A percentile compares a stretch with the other conserved stretches of the same genome.
Evolutionary conservation across 2,113 vertebrate species (phyloP).

Genomic region (Stegastes partitus): DNA sequence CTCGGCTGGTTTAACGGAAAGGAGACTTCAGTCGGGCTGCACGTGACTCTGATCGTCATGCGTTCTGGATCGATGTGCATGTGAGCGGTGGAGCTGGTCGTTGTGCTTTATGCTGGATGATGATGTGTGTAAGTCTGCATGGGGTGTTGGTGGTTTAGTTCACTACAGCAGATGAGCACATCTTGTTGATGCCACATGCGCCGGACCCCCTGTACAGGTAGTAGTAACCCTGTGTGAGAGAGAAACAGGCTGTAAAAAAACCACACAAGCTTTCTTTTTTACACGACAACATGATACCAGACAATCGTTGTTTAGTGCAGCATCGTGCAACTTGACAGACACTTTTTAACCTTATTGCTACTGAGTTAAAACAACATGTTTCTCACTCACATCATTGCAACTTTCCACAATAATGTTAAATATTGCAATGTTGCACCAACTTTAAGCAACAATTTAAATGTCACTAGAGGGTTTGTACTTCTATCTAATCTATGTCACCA

Average conservation of each 20-base stretch:
- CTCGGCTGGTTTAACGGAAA: constrained; percentile 20
- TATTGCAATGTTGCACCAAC: too few relatives aligned
- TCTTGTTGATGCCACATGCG: constrained; percentile 90
- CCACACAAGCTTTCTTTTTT: neutral
- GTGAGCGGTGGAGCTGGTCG: neutral
- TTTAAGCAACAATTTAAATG: too few relatives aligned
- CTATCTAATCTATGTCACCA: neutral
- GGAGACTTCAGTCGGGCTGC: constrained; percentile 31
- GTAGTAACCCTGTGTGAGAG: constrained; percentile 89
- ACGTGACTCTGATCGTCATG: constrained; percentile 14
- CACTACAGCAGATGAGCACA: constrained; percentile 91
- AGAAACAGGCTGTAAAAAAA: neutral
- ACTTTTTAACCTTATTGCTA: too few relatives aligned
- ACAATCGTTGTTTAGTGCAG: too few relatives aligned
- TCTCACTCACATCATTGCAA: too few relatives aligned
- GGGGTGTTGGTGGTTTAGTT: constrained; percentile 67
- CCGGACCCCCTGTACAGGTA: constrained; percentile 89
- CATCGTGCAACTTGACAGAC: too few relatives aligned
- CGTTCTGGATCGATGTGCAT: constrained; percentile 7
- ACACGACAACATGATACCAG: neutral
- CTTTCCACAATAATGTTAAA: too few relatives aligned
- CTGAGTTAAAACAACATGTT: too few relatives aligned
- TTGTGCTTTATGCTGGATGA: neutral
- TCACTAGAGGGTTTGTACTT: too few relatives aligned
- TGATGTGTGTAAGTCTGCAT: neutral